Percentiles rank a stretch among this genome's conserved stretches.
These are phyloP conservation scores for Cladopsammia gracilis DNA, from an alignment of 64 coral and sea anemone genomes.

Conservation along the genomic window DNA sequence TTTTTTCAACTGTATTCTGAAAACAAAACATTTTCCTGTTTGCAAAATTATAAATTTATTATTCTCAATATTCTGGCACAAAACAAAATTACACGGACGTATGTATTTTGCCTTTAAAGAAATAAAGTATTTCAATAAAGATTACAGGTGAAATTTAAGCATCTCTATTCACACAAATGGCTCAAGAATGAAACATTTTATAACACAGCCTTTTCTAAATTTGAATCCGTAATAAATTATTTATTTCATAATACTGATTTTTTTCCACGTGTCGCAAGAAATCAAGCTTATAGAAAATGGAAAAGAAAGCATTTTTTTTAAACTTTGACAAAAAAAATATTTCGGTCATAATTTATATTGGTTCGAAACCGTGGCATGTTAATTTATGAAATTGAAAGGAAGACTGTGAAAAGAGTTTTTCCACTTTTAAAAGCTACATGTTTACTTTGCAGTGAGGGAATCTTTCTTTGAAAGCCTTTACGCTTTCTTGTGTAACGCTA, in stretches of 20 bases:
- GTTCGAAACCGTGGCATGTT: neutral
- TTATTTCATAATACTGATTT: neutral
- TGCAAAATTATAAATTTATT: neutral
- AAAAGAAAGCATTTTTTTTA: no score
- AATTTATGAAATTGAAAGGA: no score
- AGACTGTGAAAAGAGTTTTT: neutral
- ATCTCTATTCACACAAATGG: neutral
- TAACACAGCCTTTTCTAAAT: no score
- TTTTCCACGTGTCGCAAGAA: neutral
- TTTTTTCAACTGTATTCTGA: neutral
- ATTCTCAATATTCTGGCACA: no score
- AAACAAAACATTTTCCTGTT: neutral
- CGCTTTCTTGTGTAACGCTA: conserved; percentile 74
- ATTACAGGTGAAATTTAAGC: neutral
- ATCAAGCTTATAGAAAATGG: neutral
- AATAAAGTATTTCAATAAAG: neutral
- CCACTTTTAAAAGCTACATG: conserved; percentile 24
- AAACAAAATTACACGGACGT: neutral
- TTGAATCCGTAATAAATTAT: no score
- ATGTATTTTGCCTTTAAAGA: neutral
- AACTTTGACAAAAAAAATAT: neutral
- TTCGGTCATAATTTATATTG: neutral
- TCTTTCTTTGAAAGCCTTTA: conserved; percentile 83
- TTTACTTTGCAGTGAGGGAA: conserved; percentile 89
- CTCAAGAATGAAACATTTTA: conserved; percentile 5